These are phyloP conservation scores for Collichthys lucidus DNA, from an alignment of 2,113 vertebrate genomes.

Conservation along the genomic window DNA sequence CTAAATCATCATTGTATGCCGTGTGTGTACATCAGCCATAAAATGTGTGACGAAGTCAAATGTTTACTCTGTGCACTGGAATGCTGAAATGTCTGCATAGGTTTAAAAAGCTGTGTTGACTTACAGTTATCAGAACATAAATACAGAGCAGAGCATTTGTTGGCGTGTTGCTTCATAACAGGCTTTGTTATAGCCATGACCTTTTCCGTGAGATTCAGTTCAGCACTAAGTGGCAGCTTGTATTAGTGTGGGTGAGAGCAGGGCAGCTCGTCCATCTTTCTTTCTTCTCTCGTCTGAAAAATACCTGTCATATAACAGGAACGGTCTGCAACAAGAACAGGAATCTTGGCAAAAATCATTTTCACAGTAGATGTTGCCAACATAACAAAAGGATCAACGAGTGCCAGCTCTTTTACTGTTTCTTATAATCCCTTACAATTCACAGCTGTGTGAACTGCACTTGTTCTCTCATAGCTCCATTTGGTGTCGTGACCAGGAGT, in stretches of 20 bases:
- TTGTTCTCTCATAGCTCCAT: neutral
- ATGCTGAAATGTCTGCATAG: conserved; percentile 8
- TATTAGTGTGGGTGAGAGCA: neutral
- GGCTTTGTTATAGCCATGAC: neutral
- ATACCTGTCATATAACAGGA: neutral
- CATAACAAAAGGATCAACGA: conserved; percentile 27
- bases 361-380: conserved; percentile 43
- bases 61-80: neutral
- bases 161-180: conserved; percentile 4
- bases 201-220: conserved; percentile 30
- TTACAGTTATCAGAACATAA: conserved; percentile 2
- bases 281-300: conserved; percentile 7
- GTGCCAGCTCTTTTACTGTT: conserved; percentile 24
- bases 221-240: neutral
- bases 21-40: neutral
- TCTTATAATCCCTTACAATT: neutral
- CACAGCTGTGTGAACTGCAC: conserved; percentile 1
- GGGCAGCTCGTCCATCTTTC: neutral
- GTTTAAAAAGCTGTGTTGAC: neutral
- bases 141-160: conserved; percentile 3
- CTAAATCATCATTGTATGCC: neutral
- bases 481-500: conserved; percentile 64
- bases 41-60: neutral
- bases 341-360: conserved; percentile 41
- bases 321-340: conserved; percentile 20